Base-by-base conservation (phyloP, 2,113 vertebrate species). In the Takifugu bimaculatus region DNA sequence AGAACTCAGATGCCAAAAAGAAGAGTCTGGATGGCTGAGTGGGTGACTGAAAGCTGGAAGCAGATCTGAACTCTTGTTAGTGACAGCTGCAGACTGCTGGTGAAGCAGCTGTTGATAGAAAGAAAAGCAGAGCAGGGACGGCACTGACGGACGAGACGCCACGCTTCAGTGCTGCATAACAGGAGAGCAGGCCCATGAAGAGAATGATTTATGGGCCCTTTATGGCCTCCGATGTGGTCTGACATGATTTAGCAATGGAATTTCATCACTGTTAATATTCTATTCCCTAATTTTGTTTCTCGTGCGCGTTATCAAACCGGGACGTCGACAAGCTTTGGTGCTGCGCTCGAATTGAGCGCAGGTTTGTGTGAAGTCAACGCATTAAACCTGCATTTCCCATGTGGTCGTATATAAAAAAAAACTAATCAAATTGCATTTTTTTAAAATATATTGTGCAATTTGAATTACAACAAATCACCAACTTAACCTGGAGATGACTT, bases 61-160 rank as follows among this genome's bases (percentile, higher is more conserved):
- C 74, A 58, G 75, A 85, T 79, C 73, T 79, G 74, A 82, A 78
- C 78, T 78, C 84, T 80, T 62, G 84, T 86, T 88, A 86, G 66
- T 66, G 77, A 85, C 88, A 88, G 88, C 88, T 88, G 89, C 81
- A 29, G 54, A 55, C 69, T 70, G 78, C 66, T 68, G 28, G 63
- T 50, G 62, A 58, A 71, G 60, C 78, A 78, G 79, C 81, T 79
- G 83, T 63, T 44, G 63, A 50, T 6, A 39, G 70, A 45, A 53
- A 50, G 70, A 65, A 32, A 73, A 68, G 49, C 66, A 47, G 58
- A 64, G 62, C 66, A 61, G 61, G 63, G 15, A 26, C 61, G 50
- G 54, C 65, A 47, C 60, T 12, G 53, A 57, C 66, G 54, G 69
- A 63, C 60, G 35, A 57, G 65, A 27, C 28, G 13, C 25, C 1